Evolutionary conservation across 2,113 vertebrate species (phyloP), one percentile per base, ranked within the genome.

Genomic region (Dromiciops gliroides): DNA sequence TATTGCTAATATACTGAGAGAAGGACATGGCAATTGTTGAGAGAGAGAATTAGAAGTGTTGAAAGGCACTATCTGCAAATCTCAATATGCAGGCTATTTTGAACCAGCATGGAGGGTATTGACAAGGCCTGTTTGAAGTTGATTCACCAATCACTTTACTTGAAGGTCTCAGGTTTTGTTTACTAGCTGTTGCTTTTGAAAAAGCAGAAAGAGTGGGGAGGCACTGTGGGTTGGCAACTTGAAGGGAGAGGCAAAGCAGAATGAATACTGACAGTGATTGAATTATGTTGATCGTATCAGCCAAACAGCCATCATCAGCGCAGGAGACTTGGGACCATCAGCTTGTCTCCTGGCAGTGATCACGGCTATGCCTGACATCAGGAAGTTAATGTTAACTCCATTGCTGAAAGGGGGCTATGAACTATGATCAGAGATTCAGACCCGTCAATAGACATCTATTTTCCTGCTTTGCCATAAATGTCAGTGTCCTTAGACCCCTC

Each of bases 371-470:
- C 97, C 98, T 98, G 98, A 99, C 98, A 98, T 97, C 98, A 98
- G 98, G 98, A 98, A 97, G 97, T 97, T 97, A 97, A 98, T 96
- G 98, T 99, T 98, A 99, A 98, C 98, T 99, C 98, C 96, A 89
- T 96, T 98, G 97, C 99, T 98, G 98, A 99, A 99, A 99, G 97
- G 97, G 96, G 98, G 97, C 98, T 98, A 97, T 98, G 98, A 99
- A 98, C 98, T 99, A 98, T 93, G 97, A 99, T 99, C 99, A 98
- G 98, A 98, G 98, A 99, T 98, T 98, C 97, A 97, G 98, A 98
- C 98, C 98, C 98, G 98, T 98, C 98, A 98, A 98, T 98, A 98
- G 98, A 99, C 98, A 99, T 99, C 99, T 98, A 98, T 99, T 99
- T 98, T 98, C 96, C 97, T 98, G 98, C 98, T 98, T 98, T 95